Base-by-base conservation (phyloP, 37 sponge, comb jelly and placozoan species). In the Dysidea cf. avara region DNA sequence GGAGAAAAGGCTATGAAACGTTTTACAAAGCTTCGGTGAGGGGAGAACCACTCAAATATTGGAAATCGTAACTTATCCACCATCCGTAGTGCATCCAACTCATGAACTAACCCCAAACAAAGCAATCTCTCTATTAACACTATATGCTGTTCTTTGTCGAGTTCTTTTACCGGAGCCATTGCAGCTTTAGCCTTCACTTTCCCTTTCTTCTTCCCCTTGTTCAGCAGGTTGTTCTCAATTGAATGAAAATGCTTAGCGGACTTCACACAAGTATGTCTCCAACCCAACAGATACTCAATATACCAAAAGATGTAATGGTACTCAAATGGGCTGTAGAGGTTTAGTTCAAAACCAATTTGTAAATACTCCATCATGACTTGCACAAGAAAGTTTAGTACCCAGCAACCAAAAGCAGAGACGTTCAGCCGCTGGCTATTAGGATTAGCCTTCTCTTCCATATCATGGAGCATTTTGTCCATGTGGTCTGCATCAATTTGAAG, bases 301-400 rank as follows among this genome's bases (percentile, higher is more conserved):
- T 96, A 96, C 90, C 97, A 96, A 80, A 88, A 87, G 18, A 92
- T 78, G 65, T 90, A 85, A 80, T 96, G 94, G 26, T 68, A 56
- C 83, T 96, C 97, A 51, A 74, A 83, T 2, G 87, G 81, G 24
- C 87, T 87, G 80, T 92, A 96, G 50, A 96, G 81, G 29, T 92
- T 71, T 52, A 81, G 84, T 73, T 92, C 94, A 47, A 89, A 90
- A n/a, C 94, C 97, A 32, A 96, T 77, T 18, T 75, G 49, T 36
- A 96, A 28, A 67, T 80, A 96, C 53, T 96, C 91, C 20, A 80
- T 72, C 90, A 96, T 92, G 21, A 96, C 53, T 25, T 75, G 69
- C 11, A 84, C 53, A 66, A 88, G 59, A 63, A 78, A 71, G 65
- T 83, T 69, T 26, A 93, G 81, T 3, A 84, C n/a, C 93, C 93